These are phyloP conservation scores for Chloropsis hardwickii DNA, from an alignment of 2,113 vertebrate genomes.

Conservation along the genomic window DNA sequence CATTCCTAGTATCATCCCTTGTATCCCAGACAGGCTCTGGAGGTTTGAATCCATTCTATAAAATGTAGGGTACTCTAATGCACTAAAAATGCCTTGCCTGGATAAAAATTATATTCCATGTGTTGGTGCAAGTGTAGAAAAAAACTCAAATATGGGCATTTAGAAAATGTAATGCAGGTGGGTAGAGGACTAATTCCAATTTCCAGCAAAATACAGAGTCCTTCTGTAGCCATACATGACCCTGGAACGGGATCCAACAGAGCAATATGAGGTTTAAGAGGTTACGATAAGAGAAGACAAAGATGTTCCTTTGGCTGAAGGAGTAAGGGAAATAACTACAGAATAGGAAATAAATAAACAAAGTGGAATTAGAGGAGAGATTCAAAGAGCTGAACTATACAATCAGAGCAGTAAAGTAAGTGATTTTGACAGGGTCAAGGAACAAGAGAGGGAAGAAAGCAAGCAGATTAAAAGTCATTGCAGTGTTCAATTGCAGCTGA, in stretches of 20 bases:
- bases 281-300: neutral
- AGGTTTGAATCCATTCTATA: neutral
- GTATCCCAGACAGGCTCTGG: neutral
- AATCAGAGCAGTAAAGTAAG: neutral
- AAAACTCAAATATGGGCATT: neutral
- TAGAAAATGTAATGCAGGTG: neutral
- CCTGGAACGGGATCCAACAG: neutral
- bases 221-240: neutral
- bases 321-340: neutral
- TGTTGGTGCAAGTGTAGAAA: neutral
- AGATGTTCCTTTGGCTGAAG: neutral
- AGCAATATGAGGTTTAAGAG: neutral
- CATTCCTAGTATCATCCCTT: neutral
- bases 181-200: neutral
- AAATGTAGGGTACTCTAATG: neutral
- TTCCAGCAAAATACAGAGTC: neutral
- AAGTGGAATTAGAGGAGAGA: neutral
- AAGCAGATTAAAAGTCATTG: conserved; percentile 27
- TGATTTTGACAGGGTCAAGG: conserved; percentile 11
- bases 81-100: neutral
- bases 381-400: neutral
- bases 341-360: neutral
- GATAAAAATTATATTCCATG: neutral
- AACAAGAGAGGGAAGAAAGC: neutral
- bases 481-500: conserved; percentile 11